These are phyloP conservation scores for Rhinoptilus africanus DNA, from an alignment of 2,113 vertebrate species.

Conservation along the genomic window DNA sequence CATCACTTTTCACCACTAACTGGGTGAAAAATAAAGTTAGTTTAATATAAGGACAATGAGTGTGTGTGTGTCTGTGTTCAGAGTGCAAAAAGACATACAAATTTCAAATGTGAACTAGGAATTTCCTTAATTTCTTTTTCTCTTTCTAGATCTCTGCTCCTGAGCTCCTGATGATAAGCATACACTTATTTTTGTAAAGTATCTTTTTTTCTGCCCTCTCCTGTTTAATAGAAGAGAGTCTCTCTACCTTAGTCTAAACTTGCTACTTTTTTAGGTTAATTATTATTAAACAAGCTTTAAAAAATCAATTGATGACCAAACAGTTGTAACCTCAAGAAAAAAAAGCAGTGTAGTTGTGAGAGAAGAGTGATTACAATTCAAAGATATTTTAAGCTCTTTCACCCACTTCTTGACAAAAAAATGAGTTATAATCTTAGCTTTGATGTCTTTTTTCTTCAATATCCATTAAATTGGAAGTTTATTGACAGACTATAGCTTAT, in stretches of 20 bases:
- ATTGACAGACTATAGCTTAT: neutral
- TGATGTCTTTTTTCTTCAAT: neutral
- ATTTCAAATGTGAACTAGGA: neutral
- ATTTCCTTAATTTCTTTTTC: neutral
- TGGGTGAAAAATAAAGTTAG: neutral
- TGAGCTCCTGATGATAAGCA: neutral
- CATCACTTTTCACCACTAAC: neutral
- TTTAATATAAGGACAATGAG: neutral
- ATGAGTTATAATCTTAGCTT: neutral
- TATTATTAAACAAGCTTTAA: neutral
- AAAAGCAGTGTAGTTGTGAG: neutral
- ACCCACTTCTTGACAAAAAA: neutral
- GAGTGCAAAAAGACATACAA: neutral
- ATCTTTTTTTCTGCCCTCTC: neutral
- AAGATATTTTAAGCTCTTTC: neutral
- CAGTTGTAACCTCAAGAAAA: neutral
- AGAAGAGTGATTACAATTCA: neutral
- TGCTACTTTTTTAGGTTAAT: neutral
- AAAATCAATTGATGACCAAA: neutral
- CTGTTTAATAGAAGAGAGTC: neutral
- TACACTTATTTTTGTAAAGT: neutral
- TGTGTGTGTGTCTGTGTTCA: neutral
- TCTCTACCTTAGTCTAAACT: neutral
- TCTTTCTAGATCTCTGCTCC: neutral
- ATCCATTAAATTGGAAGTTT: neutral